Base-by-base conservation (phyloP, 2,797 vertebrate species). In the Naso thynnoides region DNA sequence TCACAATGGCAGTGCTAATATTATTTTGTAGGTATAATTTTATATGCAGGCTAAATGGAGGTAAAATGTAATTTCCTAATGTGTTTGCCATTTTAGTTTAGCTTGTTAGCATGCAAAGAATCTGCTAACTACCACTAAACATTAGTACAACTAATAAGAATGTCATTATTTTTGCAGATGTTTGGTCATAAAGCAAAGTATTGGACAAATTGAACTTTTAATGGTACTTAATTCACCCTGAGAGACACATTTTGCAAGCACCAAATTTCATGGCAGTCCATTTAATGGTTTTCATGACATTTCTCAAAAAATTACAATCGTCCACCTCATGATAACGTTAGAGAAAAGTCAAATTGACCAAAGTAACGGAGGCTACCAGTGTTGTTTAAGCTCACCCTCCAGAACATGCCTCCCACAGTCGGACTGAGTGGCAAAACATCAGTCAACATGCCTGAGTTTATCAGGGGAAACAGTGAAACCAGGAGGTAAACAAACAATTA, bases 81-180 rank as follows among this genome's bases (percentile, higher is more conserved):
- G n/a, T 53, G 24, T 41, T 68, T 24, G 47, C 26, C 19, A 19
- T 50, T 38, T 44, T 50, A 18, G 21, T 71, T 57, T 50, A 27
- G 19, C 42, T 0, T 54, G 5, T 18, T 26, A 21, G 27, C 31
- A 54, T 57, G 50, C 58, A 7, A 41, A n/a, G 24, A 18, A 50
- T 50, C 45, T 23, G 47, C 19, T 58, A 52, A 33, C 33, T 24
- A 31, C 31, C 16, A 48, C 29, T 7, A 23, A 29, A 29, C 19
- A 21, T 18, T 27, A 48, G 21, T 36, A 3, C 36, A 11, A 21
- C 13, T 69, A 6, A 53, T 60, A 27, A 19, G 16, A 52, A 44
- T 36, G 47, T 6, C 9, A 8, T 42, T 60, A 6, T 1, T 29
- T 33, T 29, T 72, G 24, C 41, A 45, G 8, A 18, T 54, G 45